A percentile compares a stretch with the other conserved stretches of the same genome.
Conservation (phyloP, 2,797 vertebrate genomes). For the Petrocephalus sullivani region DNA sequence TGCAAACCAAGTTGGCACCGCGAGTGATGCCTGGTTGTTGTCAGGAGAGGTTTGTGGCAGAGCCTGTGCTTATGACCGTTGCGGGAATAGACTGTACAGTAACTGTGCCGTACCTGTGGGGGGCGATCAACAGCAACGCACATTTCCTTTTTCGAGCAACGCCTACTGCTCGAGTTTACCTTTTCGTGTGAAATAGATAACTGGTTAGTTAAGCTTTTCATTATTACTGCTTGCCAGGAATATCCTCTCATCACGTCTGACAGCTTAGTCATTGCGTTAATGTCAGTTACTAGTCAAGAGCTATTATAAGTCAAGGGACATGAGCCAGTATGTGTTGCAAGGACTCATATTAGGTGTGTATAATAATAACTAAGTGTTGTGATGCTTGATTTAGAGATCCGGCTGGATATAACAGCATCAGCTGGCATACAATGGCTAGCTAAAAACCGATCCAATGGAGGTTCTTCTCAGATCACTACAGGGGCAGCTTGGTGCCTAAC, state of each 20-base stretch:
- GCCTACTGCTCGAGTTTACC: neutral
- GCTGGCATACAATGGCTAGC: neutral
- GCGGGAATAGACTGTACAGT: neutral
- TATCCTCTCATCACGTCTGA: neutral
- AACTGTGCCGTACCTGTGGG: neutral
- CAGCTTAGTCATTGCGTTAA: neutral
- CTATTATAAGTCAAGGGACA: neutral
- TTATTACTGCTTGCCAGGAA: neutral
- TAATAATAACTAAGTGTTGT: conserved; percentile 8
- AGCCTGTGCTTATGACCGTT: neutral
- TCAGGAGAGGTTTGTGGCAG: neutral
- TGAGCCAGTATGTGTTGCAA: neutral
- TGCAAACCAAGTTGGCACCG: neutral
- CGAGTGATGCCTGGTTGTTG: neutral
- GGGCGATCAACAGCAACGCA: neutral
- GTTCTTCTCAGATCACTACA: neutral
- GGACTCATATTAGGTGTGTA: neutral
- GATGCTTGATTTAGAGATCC: neutral
- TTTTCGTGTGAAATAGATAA: neutral
- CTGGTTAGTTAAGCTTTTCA: neutral
- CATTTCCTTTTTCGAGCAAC: neutral
- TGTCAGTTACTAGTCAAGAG: neutral
- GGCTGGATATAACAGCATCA: neutral
- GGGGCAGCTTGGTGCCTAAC: neutral
- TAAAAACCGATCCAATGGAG: neutral